A percentile compares a stretch with the other conserved stretches of the same genome.
phyloP scores from a whole-genome alignment of 2,888 invertebrate species.

The Papilio protenor region DNA sequence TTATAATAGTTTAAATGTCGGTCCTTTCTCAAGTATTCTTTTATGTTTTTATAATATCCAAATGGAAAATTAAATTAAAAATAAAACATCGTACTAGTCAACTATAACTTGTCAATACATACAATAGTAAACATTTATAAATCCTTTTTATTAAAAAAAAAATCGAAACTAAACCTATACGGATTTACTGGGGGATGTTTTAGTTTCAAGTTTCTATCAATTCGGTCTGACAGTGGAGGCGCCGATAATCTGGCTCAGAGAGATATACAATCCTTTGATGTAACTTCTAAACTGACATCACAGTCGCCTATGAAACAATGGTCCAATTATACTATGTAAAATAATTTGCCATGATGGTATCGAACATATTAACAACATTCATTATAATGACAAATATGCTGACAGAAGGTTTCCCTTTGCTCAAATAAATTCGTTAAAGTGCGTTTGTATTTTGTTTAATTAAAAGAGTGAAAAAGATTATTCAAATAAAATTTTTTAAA shows the following conservation, averaged over 20 bases:
- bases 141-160: background rate
- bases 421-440: background rate
- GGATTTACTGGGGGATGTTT: background rate
- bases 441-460: background rate
- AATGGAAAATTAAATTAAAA: background rate
- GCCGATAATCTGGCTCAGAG: slow-evolving; percentile 6
- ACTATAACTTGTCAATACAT: background rate
- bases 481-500: background rate
- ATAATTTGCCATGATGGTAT: background rate
- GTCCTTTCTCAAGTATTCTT: too few species aligned
- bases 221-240: background rate
- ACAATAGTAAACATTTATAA: background rate
- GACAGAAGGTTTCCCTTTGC: background rate
- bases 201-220: slow-evolving; percentile 18
- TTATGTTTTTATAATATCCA: too few species aligned
- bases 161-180: background rate
- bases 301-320: background rate
- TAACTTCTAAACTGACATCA: slow-evolving; percentile 8
- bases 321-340: too few species aligned
- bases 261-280: slow-evolving; percentile 4
- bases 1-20: too few species aligned
- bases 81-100: background rate
- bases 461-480: too few species aligned
- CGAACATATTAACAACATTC: background rate
- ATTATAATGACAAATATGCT: background rate